These are phyloP conservation scores for Gallinago nigripennis DNA, from an alignment of 2,797 vertebrate genomes.

Conservation along the genomic window DNA sequence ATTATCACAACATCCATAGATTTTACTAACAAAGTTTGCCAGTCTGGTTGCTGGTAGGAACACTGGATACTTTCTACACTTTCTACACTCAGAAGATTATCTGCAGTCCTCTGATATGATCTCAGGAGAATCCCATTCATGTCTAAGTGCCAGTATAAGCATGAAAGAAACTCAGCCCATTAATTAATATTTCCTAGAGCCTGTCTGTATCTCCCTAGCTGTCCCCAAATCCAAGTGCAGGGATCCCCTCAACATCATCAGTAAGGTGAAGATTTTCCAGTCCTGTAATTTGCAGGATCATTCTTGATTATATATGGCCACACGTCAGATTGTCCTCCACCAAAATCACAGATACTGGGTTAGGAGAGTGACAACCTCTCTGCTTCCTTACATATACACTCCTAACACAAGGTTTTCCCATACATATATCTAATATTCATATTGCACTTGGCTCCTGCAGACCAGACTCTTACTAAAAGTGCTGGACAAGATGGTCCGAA, in stretches of 20 bases:
- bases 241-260: background rate
- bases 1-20: background rate
- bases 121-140: background rate
- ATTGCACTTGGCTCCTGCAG: background rate
- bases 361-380: background rate
- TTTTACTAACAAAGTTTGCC: background rate
- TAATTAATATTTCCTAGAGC: background rate
- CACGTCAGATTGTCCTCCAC: background rate
- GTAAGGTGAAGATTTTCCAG: background rate
- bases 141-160: background rate
- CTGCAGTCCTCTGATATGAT: background rate
- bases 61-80: background rate
- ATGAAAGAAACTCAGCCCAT: background rate
- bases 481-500: background rate
- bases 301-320: background rate
- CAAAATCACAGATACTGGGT: background rate
- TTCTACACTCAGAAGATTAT: background rate
- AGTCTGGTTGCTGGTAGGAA: background rate
- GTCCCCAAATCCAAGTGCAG: background rate
- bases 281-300: background rate
- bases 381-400: background rate
- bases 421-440: background rate
- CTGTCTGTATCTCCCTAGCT: background rate
- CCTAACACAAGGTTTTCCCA: background rate
- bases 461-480: background rate